These are phyloP conservation scores for Chloroclystis v-ata DNA, from an alignment of 2,888 invertebrate species.

Conservation along the genomic window DNA sequence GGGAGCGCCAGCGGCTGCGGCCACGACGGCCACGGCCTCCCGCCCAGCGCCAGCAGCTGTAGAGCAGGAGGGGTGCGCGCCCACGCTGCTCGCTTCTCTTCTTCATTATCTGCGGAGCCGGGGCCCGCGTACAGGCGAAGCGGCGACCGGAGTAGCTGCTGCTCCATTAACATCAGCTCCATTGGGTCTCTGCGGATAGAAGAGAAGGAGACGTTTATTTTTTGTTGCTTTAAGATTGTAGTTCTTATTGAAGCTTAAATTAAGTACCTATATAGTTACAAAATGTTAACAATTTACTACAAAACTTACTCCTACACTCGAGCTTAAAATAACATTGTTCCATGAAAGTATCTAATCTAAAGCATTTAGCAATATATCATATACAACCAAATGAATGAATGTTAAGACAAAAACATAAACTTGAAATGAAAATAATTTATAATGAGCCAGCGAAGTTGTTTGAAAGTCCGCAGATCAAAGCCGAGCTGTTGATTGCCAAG, in stretches of 20 bases:
- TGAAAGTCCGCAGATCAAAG: constrained; percentile 13
- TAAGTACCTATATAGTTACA: too few relatives aligned
- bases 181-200: constrained; percentile 83
- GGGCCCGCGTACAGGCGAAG: constrained; percentile 82
- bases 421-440: not conserved
- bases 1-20: constrained; percentile 91
- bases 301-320: too few relatives aligned
- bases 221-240: not conserved
- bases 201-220: constrained; percentile 5
- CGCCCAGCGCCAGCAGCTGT: constrained; percentile 75
- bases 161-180: constrained; percentile 88
- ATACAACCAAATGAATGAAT: too few relatives aligned
- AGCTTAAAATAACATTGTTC: too few relatives aligned
- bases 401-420: not conserved
- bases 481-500: constrained; percentile 9
- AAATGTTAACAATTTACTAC: too few relatives aligned
- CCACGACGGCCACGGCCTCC: constrained; percentile 88
- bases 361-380: too few relatives aligned
- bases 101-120: constrained; percentile 61
- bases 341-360: too few relatives aligned
- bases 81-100: constrained; percentile 78
- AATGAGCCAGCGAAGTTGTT: not conserved
- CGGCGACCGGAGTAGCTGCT: constrained; percentile 83
- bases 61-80: constrained; percentile 69
- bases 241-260: too few relatives aligned